Conservation (phyloP, 2,888 invertebrate species). For the Mellilla xanthometata region DNA sequence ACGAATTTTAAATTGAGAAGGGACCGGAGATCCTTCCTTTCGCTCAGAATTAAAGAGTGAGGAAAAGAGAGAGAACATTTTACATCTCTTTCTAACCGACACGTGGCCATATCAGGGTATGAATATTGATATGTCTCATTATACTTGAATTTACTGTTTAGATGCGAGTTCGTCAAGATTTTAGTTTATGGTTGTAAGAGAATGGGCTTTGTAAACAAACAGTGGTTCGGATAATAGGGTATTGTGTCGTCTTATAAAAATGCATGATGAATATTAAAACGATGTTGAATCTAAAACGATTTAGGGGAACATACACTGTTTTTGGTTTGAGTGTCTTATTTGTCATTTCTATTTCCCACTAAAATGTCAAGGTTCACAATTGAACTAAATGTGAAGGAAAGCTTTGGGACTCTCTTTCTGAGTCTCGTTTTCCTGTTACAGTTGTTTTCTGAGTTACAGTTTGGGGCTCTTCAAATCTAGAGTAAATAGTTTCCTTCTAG, state of each 20-base stretch:
- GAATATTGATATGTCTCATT: slow-evolving; percentile 61
- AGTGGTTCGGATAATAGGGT: slow-evolving; percentile 7
- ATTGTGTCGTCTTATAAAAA: slow-evolving; percentile 6
- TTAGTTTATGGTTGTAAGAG: slow-evolving; percentile 4
- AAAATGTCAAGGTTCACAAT: no score
- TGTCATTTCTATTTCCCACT: no score
- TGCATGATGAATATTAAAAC: slow-evolving; percentile 2
- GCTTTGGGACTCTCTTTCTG: no score
- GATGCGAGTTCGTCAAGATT: slow-evolving; percentile 13
- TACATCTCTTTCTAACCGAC: slow-evolving; percentile 38
- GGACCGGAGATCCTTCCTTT: slow-evolving; percentile 1
- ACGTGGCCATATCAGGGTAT: slow-evolving; percentile 51
- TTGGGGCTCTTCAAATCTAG: no score
- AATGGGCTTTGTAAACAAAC: slow-evolving; percentile 9
- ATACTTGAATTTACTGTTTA: slow-evolving; percentile 36
- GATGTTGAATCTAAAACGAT: no score
- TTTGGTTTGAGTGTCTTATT: no score
- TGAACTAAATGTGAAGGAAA: no score
- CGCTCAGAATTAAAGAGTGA: slow-evolving; percentile 38
- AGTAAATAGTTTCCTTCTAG: no score
- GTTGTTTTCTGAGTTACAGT: no score
- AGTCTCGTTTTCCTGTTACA: no score
- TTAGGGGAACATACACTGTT: not conserved
- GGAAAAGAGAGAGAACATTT: slow-evolving; percentile 28
- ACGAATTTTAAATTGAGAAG: slow-evolving; percentile 35